Base-by-base conservation (phyloP, 1,140 invertebrate genomes). In the Drosophila pallidifrons region DNA sequence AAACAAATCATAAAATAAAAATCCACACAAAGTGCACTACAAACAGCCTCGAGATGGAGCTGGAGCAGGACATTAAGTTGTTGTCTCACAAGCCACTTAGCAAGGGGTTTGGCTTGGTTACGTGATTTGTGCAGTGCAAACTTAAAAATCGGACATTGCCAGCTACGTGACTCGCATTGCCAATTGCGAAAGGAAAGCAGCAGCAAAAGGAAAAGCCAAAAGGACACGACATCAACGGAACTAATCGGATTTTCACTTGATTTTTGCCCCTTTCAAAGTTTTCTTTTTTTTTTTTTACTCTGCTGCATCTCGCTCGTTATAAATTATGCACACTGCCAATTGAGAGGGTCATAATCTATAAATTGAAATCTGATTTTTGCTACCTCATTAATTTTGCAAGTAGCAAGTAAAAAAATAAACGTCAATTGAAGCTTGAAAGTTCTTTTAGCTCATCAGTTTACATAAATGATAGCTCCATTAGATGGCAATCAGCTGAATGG, bases 1-100 rank as follows among this genome's bases (percentile, higher is more conserved):
- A 89, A 89, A 89, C 85, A 89, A 89, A 89, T 89, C 85, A 90
- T 89, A 89, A 89, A 83, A 90, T 89, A 89, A 89, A 83, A 85
- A 66, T 72, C 68, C 81, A 83, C 85, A 88, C 70, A 88, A 89
- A 89, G 85, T 85, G 85, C 78, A 69, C 78, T 70, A 85, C 85
- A 89, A 89, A 85, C 74, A 79, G 86, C 85, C 85, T 63, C 69
- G 73, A 81, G 85, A 67, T 81, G 74, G 68, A 81, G 85, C 85
- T 58, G 66, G 71, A 81, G 85, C 73, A 85, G 74, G 71, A 81
- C 85, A 89, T 89, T 89, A 89, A 77, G 72, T 68, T 16, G 58
- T 38, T 60, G 51, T 45, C 43, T 13, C 28, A 3, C 28, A 11
- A 25, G 5, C 15, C 43, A 32, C 1, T 35, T 51, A 47, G 28